These are phyloP conservation scores for Dilophus febrilis DNA, from an alignment of 2,888 invertebrate genomes.

Conservation along the genomic window DNA sequence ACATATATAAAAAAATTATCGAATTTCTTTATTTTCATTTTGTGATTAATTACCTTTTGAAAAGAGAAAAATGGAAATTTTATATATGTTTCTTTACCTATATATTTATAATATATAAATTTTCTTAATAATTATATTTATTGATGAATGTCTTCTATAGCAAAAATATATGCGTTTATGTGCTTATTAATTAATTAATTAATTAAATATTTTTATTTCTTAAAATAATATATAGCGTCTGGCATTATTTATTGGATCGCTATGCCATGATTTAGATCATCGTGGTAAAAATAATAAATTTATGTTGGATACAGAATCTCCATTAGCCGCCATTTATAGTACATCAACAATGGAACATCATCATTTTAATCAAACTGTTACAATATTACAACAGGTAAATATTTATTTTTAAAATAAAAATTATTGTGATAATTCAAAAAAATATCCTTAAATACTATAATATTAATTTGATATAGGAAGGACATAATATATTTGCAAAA, in stretches of 20 bases:
- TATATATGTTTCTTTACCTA: no score
- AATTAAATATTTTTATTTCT: no score
- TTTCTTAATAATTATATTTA: no score
- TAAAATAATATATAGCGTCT: conserved; percentile 53
- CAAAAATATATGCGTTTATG: no score
- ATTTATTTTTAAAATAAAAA: no score
- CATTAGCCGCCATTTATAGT: conserved; percentile 67
- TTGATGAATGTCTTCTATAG: no score
- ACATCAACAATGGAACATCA: conserved; percentile 79
- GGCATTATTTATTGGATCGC: conserved; percentile 59
- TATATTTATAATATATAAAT: no score
- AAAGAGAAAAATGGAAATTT: no score
- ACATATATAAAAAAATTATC: no score
- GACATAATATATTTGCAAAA: conserved; percentile 68
- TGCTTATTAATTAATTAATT: no score
- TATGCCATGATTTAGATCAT: conserved; percentile 78
- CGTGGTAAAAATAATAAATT: conserved; percentile 75
- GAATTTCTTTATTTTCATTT: no score
- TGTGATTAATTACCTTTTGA: no score
- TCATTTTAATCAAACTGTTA: conserved; percentile 76
- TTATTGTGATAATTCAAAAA: background rate
- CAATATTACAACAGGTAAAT: conserved; percentile 57
- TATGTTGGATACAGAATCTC: conserved; percentile 66
- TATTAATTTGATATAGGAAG: conserved; percentile 39
- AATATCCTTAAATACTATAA: background rate